These are phyloP conservation scores for Heliconius melpomene DNA, from an alignment of 1,140 invertebrate species.

Conservation along the genomic window DNA sequence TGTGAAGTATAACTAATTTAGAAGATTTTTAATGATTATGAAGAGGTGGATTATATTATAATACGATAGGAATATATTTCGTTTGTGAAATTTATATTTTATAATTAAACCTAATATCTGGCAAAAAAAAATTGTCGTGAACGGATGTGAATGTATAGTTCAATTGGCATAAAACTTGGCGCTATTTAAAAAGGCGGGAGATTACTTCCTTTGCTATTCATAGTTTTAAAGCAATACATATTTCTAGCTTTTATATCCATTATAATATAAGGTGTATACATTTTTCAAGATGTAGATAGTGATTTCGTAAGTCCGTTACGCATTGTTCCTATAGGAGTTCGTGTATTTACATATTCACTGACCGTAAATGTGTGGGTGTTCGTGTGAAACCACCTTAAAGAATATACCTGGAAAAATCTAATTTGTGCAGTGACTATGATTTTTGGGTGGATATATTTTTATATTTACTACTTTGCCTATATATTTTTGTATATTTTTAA, in stretches of 20 bases:
- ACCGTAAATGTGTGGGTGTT: slow-evolving; percentile 71
- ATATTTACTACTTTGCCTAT: neutral
- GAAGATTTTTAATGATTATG: no score
- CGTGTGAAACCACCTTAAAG: slow-evolving; percentile 71
- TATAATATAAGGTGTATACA: slow-evolving; percentile 18
- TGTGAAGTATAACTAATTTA: no score
- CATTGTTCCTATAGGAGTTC: slow-evolving; percentile 59
- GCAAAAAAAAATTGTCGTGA: no score
- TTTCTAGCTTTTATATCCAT: neutral
- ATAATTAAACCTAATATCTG: no score
- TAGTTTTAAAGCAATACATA: no score
- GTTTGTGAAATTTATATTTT: no score
- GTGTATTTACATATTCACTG: slow-evolving; percentile 73
- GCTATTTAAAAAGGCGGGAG: no score
- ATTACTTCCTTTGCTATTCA: no score
- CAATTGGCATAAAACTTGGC: no score
- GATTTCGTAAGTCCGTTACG: slow-evolving; percentile 52
- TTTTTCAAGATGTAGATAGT: slow-evolving; percentile 39
- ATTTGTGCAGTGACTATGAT: slow-evolving; percentile 54
- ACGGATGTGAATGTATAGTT: no score
- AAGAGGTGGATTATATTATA: no score
- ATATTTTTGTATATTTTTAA: neutral
- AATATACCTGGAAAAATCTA: slow-evolving; percentile 68
- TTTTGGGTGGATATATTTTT: slow-evolving; percentile 28
- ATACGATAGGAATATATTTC: no score